phyloP scores from a whole-genome alignment of 1,140 invertebrate species.

The Ruditapes philippinarum region DNA sequence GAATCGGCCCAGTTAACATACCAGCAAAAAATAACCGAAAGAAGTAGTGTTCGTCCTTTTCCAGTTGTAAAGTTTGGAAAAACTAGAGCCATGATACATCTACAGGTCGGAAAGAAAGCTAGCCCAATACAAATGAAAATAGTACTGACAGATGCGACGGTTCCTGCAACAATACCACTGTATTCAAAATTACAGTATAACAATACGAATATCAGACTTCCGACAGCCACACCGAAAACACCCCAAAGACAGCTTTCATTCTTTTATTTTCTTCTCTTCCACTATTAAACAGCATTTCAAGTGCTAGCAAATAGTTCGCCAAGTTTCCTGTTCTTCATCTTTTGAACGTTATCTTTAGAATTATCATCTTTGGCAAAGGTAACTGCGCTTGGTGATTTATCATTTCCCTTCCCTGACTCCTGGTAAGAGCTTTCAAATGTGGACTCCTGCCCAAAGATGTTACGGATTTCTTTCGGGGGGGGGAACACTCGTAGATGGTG shows the following conservation, averaged over 20 bases:
- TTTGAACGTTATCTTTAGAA: neutral
- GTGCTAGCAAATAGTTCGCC: neutral
- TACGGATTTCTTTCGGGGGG: no score
- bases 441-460: neutral
- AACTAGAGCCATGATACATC: constrained; percentile 53
- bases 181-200: constrained; percentile 49
- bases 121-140: constrained; percentile 41
- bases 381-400: neutral
- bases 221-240: constrained; percentile 13
- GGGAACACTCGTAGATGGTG: neutral
- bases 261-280: constrained; percentile 51
- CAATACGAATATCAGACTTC: constrained; percentile 26
- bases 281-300: constrained; percentile 34
- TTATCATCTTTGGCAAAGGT: neutral
- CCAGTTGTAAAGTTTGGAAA: constrained; percentile 60
- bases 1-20: constrained; percentile 38
- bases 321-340: neutral
- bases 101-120: constrained; percentile 1
- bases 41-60: constrained; percentile 15
- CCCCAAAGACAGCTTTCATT: constrained; percentile 39
- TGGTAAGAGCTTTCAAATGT: constrained; percentile 7
- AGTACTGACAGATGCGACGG: neutral
- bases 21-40: constrained; percentile 54
- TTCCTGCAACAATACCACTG: constrained; percentile 31
- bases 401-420: neutral